Percentiles rank a stretch among this genome's conserved stretches.
These are phyloP conservation scores for Ciconia nigra DNA, from an alignment of 2,797 vertebrate genomes.

Conservation along the genomic window DNA sequence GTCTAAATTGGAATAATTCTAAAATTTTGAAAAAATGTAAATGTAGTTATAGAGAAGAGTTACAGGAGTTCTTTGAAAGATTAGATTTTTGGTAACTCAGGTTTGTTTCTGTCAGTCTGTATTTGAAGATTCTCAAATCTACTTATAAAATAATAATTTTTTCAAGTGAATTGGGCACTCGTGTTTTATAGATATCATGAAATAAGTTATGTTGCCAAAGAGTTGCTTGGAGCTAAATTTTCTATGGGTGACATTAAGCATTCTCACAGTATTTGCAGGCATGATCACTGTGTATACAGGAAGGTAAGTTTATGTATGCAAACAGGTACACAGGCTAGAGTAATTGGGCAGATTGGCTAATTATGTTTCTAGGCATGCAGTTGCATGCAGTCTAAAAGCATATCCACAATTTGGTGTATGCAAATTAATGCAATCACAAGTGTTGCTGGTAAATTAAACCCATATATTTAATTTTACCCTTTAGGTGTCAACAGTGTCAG, in stretches of 20 bases:
- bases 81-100: not conserved
- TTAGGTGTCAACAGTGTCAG: not conserved
- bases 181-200: not conserved
- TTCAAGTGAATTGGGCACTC: not conserved
- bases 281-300: conserved; percentile 14
- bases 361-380: not conserved
- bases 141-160: not conserved
- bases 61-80: not conserved
- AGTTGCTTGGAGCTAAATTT: not conserved
- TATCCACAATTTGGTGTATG: not conserved
- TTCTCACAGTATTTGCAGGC: not conserved
- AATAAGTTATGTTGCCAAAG: not conserved
- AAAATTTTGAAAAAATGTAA: not conserved
- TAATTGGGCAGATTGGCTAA: conserved; percentile 51
- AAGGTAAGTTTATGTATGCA: conserved; percentile 51
- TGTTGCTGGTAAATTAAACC: conserved; percentile 4
- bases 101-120: not conserved
- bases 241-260: not conserved
- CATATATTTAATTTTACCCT: not conserved
- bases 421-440: conserved; percentile 35
- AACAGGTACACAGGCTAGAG: conserved; percentile 41
- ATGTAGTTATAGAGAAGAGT: not conserved
- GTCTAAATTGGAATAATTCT: not conserved
- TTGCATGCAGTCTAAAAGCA: not conserved
- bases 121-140: not conserved